Evolutionary conservation across 2,113 vertebrate genomes (phyloP), one percentile per base, ranked within the genome.

Genomic region (Rafetus swinhoei): DNA sequence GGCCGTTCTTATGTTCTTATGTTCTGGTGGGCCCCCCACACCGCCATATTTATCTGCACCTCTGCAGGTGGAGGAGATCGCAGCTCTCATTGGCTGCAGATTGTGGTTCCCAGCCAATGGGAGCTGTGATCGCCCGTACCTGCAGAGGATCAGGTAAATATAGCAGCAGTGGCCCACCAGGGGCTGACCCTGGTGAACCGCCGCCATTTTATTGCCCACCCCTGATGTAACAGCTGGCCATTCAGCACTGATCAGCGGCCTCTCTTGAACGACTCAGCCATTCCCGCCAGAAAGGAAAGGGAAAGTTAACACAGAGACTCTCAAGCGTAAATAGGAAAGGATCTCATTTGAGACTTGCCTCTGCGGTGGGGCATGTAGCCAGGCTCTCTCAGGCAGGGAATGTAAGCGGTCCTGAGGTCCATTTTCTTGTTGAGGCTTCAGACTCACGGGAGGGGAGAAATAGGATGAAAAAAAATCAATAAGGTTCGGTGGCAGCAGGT

Each of bases 391-490:
- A 1, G n/a, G 82, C 79, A 59, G 62, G 82, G 5, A 14, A 15
- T 25, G 18, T 35, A 35, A 86, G 79, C 53, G 24, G 81, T 72
- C 52, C 86, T 76, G 3, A 1, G 32, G 84, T 62, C 72, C 84
- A 82, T 94, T 89, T 91, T 83, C 80, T 53, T 93, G 85, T 90
- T 95, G 88, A 89, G 18, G n/a, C 88, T 93, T 95, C 56, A 76
- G 62, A 79, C 91, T 89, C 90, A 91, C 91, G 69, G 93, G 96
- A 91, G 21, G 56, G 87, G 95, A 94, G 91, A 81, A 87, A 92
- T 82, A 96, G 95, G 97, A 95, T 97, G 97, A 97, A 97, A 98
- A 97, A 98, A 97, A 98, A 98, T 98, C 97, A 96, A 95, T 93
- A 90, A 95, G 95, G 97, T 60, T 96, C 97, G 96, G 97, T 97